Percentiles rank a stretch among this genome's conserved stretches.
These are phyloP conservation scores for human DNA, from an alignment of 2,113 vertebrate species.

Conservation along the genomic window GRCh38 chrX:117031501-117032000, in stretches of 20 bases:
- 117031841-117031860: conserved; percentile 61
- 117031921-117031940: conserved; percentile 64
- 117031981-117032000: conserved; percentile 69
- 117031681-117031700: conserved; percentile 36
- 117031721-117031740: neutral
- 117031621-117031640: no score
- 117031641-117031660: no score
- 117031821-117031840: neutral
- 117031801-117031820: conserved; percentile 40
- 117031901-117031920: conserved; percentile 62
- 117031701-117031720: neutral
- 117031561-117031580: no score
- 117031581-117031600: no score
- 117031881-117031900: conserved; percentile 1
- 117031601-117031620: no score
- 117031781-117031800: conserved; percentile 51
- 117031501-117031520: no score
- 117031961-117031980: conserved; percentile 70
- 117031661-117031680: conserved; percentile 19
- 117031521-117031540: no score
- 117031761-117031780: conserved; percentile 50
- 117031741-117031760: neutral
- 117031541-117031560: no score
- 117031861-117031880: conserved; percentile 15
- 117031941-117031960: conserved; percentile 59